Conservation (phyloP, 2,113 vertebrate species). For the Promerops cafer region DNA sequence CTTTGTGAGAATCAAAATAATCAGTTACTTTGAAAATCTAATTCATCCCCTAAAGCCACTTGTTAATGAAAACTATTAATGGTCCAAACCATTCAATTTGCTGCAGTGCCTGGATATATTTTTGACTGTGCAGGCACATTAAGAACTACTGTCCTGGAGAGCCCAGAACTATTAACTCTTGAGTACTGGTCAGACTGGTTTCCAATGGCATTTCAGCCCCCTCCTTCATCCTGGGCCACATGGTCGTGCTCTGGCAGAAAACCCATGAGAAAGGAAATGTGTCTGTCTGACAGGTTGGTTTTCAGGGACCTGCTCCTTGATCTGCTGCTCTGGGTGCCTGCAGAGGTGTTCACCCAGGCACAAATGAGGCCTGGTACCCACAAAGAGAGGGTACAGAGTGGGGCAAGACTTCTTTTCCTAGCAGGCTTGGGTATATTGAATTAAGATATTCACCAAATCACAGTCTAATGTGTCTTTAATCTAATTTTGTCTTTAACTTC, state of each 20-base stretch:
- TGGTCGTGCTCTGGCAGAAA: background rate
- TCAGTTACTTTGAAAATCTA: background rate
- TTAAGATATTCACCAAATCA: background rate
- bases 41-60: background rate
- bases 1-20: background rate
- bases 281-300: background rate
- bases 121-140: background rate
- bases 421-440: background rate
- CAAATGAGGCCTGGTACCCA: background rate
- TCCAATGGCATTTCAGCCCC: background rate
- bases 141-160: background rate
- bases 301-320: background rate
- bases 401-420: background rate
- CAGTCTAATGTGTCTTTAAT: background rate
- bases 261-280: background rate
- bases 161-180: background rate
- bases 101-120: background rate
- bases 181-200: background rate
- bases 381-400: accelerated
- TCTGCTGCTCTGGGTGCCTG: background rate
- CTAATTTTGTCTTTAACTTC: background rate
- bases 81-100: background rate
- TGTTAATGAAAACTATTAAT: background rate
- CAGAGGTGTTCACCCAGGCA: background rate
- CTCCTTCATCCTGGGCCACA: background rate